Conservation (phyloP, 2,888 invertebrate species). For the Melinaea menophilus region DNA sequence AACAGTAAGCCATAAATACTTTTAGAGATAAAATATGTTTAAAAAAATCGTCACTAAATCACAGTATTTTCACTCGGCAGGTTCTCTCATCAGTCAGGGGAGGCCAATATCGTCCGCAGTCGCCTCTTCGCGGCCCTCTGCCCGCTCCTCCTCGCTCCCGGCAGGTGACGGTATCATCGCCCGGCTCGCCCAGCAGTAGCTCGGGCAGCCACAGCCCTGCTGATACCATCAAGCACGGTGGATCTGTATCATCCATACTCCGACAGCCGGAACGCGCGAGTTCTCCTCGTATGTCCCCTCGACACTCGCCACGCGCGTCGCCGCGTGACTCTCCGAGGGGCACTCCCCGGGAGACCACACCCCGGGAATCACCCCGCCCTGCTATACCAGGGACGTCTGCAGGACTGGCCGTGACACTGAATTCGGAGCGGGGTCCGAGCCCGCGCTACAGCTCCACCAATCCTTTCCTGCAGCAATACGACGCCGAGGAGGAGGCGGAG, state of each 20-base stretch:
- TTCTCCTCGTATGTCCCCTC: conserved; percentile 64
- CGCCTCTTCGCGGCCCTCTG: conserved; percentile 80
- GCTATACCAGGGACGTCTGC: conserved; percentile 79
- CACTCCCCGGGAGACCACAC: conserved; percentile 45
- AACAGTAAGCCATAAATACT: background rate
- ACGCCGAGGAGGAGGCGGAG: conserved; percentile 72
- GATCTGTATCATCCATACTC: conserved; percentile 70
- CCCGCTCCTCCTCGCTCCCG: conserved; percentile 73
- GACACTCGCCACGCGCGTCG: conserved; percentile 63
- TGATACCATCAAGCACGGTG: conserved; percentile 83
- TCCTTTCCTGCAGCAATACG: conserved; percentile 79
- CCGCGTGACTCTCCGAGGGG: conserved; percentile 59
- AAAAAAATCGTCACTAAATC: too few species aligned
- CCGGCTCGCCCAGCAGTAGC: conserved; percentile 92
- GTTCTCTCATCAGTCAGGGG: conserved; percentile 85
- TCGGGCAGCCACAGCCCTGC: conserved; percentile 89
- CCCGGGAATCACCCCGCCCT: conserved; percentile 55
- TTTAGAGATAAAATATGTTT: background rate
- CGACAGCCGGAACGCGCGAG: conserved; percentile 64
- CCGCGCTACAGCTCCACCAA: conserved; percentile 76
- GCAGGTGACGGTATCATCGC: conserved; percentile 79
- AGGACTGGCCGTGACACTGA: conserved; percentile 79
- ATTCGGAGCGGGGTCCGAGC: conserved; percentile 49
- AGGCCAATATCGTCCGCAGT: conserved; percentile 85
- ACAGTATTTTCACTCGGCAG: conserved; percentile 44